These are phyloP conservation scores for Diplolepis rosae DNA, from an alignment of 2,888 invertebrate species.

Conservation along the genomic window DNA sequence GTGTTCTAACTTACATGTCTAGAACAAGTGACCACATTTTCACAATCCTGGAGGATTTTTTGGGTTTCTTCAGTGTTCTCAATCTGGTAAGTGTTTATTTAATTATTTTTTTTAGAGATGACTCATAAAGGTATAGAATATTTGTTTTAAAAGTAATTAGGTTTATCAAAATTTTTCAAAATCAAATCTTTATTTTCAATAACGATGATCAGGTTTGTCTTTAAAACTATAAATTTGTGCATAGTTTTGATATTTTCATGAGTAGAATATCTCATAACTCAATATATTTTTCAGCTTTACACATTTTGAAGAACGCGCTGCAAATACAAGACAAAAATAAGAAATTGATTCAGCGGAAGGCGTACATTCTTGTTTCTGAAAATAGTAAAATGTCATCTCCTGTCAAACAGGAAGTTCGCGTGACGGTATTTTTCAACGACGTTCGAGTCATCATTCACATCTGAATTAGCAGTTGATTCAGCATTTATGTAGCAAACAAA, in stretches of 20 bases:
- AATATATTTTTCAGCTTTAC: not conserved
- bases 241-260: too few relatives aligned
- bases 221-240: too few relatives aligned
- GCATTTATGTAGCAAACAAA: slow-evolving; percentile 60
- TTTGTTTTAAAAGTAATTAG: too few relatives aligned
- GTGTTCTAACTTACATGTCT: too few relatives aligned
- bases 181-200: too few relatives aligned
- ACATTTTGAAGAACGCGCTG: not conserved
- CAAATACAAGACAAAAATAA: not conserved
- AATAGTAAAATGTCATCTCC: slow-evolving; percentile 78
- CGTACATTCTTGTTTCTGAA: not conserved
- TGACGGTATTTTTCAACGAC: slow-evolving; percentile 81
- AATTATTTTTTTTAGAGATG: too few relatives aligned
- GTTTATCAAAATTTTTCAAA: too few relatives aligned
- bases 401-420: slow-evolving; percentile 80
- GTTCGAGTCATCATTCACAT: slow-evolving; percentile 81
- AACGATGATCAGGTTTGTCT: too few relatives aligned
- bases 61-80: not conserved
- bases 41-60: not conserved
- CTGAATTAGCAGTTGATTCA: slow-evolving; percentile 59
- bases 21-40: too few relatives aligned
- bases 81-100: not conserved
- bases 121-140: too few relatives aligned
- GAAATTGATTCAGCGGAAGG: not conserved
- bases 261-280: too few relatives aligned